phyloP scores from a whole-genome alignment of 2,113 vertebrate species.

The Pelecanoides urinatrix region DNA sequence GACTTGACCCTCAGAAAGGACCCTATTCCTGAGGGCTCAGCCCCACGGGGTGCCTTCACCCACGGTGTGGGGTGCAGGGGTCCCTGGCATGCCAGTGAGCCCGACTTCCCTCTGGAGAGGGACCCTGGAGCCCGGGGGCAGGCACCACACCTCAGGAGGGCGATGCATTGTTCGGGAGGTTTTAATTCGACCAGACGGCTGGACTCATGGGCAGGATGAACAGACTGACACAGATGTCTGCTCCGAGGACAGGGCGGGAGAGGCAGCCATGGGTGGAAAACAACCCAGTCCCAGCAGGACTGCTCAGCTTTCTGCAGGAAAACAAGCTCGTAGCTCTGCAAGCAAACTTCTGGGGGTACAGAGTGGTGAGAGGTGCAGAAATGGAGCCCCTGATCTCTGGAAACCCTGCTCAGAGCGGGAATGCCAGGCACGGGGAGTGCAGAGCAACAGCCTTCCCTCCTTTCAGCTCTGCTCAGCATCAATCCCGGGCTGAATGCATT shows the following conservation, averaged over 20 bases:
- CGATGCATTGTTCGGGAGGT: accelerated
- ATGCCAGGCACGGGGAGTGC: neutral
- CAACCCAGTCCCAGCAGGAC: neutral
- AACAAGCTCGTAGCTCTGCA: accelerated
- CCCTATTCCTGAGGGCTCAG: neutral
- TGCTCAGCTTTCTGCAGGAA: neutral
- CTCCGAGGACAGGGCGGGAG: neutral
- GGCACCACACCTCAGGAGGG: accelerated
- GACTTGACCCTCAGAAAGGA: neutral
- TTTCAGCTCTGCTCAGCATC: neutral
- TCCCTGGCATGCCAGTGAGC: accelerated
- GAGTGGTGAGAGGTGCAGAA: neutral
- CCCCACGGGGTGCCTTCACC: neutral
- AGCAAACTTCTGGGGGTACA: neutral
- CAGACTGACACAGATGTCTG: slow-evolving; percentile 15
- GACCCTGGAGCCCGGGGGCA: accelerated
- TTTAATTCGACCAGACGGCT: neutral
- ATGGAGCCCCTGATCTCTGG: neutral
- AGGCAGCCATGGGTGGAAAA: neutral
- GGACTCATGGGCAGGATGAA: neutral
- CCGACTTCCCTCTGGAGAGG: neutral
- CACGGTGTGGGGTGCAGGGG: neutral
- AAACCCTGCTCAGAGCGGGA: neutral
- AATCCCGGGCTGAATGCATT: neutral
- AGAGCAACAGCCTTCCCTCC: neutral